phyloP scores from a whole-genome alignment of 1,140 invertebrate species.

The Eriosoma lanigerum region DNA sequence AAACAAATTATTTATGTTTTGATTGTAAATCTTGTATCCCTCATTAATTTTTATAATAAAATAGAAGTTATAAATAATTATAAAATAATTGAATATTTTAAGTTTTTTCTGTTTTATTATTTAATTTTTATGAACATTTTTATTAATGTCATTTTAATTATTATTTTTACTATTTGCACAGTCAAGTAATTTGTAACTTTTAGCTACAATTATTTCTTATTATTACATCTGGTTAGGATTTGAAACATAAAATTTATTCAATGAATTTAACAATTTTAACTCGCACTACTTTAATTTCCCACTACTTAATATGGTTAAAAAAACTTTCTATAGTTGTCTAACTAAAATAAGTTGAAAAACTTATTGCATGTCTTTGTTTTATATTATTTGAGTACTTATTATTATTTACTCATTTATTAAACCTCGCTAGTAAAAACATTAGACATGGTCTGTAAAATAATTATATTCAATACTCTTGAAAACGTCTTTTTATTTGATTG shows the following conservation, averaged over 20 bases:
- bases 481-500: background rate
- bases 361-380: background rate
- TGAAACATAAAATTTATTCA: background rate
- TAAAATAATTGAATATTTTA: slow-evolving; percentile 19
- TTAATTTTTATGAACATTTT: background rate
- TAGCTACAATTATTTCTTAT: background rate
- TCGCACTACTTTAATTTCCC: background rate
- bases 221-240: background rate
- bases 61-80: slow-evolving; percentile 21
- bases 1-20: slow-evolving; percentile 28
- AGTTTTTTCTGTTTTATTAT: slow-evolving; percentile 32
- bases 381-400: background rate
- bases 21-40: slow-evolving; percentile 7
- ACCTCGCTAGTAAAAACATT: too few species aligned
- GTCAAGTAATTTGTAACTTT: slow-evolving; percentile 15
- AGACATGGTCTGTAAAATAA: background rate
- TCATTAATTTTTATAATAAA: slow-evolving; percentile 31
- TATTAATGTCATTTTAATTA: slow-evolving; percentile 5
- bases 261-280: background rate
- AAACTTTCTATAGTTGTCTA: background rate
- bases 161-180: background rate
- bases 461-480: background rate
- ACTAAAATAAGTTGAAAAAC: background rate
- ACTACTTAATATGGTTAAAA: background rate
- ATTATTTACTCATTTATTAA: too few species aligned